Conservation (phyloP, 2,888 invertebrate species). For the Rhingia rostrata region DNA sequence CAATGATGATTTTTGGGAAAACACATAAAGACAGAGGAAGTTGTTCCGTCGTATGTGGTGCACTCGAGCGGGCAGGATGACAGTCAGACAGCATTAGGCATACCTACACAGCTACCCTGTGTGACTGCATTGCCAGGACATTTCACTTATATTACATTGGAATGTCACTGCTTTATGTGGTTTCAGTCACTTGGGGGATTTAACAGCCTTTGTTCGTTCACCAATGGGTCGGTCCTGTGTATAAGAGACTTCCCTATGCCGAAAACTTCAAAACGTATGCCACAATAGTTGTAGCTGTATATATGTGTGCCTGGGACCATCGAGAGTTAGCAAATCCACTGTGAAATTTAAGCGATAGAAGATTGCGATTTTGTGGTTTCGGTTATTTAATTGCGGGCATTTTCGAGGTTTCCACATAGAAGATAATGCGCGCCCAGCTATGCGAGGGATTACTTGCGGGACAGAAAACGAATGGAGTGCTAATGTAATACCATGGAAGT, state of each 20-base stretch:
- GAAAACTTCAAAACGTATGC: conserved; percentile 24
- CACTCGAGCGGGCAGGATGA: conserved; percentile 47
- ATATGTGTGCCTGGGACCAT: conserved; percentile 12
- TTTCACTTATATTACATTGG: conserved; percentile 63
- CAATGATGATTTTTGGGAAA: conserved; percentile 65
- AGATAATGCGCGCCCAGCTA: conserved; percentile 35
- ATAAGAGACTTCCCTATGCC: conserved; percentile 1
- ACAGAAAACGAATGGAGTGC: conserved; percentile 41
- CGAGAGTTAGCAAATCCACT: conserved; percentile 46
- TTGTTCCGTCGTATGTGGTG: conserved; percentile 55
- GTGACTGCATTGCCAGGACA: conserved; percentile 46
- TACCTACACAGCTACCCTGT: conserved; percentile 6
- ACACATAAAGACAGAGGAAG: conserved; percentile 49
- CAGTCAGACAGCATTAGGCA: conserved; percentile 54
- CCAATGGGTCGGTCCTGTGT: not conserved
- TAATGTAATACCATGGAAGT: conserved; percentile 46
- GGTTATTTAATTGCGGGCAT: conserved; percentile 71
- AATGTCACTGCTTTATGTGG: conserved; percentile 63
- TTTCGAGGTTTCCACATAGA: conserved; percentile 50
- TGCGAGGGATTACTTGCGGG: conserved; percentile 34
- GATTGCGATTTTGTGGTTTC: conserved; percentile 66
- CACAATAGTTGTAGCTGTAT: not conserved
- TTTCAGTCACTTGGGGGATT: conserved; percentile 65
- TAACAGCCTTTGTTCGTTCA: conserved; percentile 47
- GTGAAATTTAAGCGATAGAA: conserved; percentile 62